Base-by-base conservation (phyloP, 2,113 vertebrate genomes). In the Protomyctophum bolini region DNA sequence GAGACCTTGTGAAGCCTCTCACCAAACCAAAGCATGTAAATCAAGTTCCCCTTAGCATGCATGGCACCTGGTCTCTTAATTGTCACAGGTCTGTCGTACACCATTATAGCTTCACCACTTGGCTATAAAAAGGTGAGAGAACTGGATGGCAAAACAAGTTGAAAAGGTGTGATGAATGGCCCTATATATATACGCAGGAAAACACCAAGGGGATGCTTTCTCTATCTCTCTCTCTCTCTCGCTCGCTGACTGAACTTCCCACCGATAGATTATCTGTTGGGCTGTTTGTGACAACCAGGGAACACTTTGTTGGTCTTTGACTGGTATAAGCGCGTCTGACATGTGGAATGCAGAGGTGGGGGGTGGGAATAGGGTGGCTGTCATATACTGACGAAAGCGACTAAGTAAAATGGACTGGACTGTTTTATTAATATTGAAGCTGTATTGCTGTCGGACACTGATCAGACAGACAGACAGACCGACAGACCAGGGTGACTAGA, bases 211-310 rank as follows among this genome's bases (percentile, higher is more conserved):
- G 54, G 70, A 59, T 47, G 58, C 56, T 51, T 51, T 7, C 66
- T 68, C 52, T 33, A 45, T 8, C 6, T 57, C 70, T 15, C 64
- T 45, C 48, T n/a, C n/a, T n/a, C n/a, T n/a, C n/a, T 48, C 65
- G n/a, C n/a, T n/a, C n/a, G n/a, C n/a, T n/a, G n/a, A 41, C 33
- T 41, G 33, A 6, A 41, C 33, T 41, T 41, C 33, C 33, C 65
- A 47, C 41, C 59, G 46, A 7, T 46, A 50, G 83, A 80, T 87
- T 87, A 85, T 91, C 82, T 87, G 79, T 70, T 60, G 63, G 48
- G 72, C 77, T 75, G 81, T 83, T 76, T 91, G 5, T 88, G 79
- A 88, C 84, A 84, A 74, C 76, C 80, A 48, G 83, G 50, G 74
- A 89, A 82, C 63, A 21, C 62, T 67, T 28, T 33, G 50, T 72